A percentile compares a stretch with the other conserved stretches of the same genome.
Conservation (phyloP, 1,140 invertebrate genomes). For the Euwallacea similis region DNA sequence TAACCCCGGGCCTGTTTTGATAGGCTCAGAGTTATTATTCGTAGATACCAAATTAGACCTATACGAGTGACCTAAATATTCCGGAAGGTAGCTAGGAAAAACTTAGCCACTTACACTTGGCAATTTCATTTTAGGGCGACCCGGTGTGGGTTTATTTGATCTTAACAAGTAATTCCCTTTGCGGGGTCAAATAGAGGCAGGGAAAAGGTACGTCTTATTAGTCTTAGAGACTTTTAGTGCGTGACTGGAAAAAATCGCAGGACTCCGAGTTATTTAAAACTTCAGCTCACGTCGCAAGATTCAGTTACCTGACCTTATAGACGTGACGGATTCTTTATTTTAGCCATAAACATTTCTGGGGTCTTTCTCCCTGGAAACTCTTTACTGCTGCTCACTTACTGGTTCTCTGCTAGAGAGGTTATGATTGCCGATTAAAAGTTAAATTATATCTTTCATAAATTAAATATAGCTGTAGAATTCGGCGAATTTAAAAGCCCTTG, state of each 20-base stretch:
- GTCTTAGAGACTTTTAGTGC: slow-evolving; percentile 35
- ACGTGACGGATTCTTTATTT: slow-evolving; percentile 12
- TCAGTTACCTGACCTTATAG: slow-evolving; percentile 32
- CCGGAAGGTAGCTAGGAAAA: background rate
- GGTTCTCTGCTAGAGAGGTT: no score
- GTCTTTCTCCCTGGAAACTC: no score
- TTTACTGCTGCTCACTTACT: no score
- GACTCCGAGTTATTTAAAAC: slow-evolving; percentile 9
- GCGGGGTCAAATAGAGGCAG: slow-evolving; percentile 29
- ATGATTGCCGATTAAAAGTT: no score
- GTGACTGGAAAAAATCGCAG: slow-evolving; percentile 30
- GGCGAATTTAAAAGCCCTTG: no score
- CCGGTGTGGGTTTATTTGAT: slow-evolving; percentile 25
- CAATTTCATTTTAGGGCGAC: slow-evolving; percentile 18
- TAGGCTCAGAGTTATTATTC: slow-evolving; percentile 3
- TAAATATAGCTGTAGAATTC: no score
- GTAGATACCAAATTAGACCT: background rate
- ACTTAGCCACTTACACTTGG: background rate
- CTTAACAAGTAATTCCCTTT: slow-evolving; percentile 28
- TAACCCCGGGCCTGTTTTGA: slow-evolving; percentile 11
- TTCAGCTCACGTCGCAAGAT: slow-evolving; percentile 29
- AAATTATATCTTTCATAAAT: no score
- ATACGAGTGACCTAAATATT: background rate
- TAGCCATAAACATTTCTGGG: no score
- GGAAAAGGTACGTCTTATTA: slow-evolving; percentile 37